phyloP scores from a whole-genome alignment of 1,140 invertebrate species.

The Drosophila ogumai region DNA sequence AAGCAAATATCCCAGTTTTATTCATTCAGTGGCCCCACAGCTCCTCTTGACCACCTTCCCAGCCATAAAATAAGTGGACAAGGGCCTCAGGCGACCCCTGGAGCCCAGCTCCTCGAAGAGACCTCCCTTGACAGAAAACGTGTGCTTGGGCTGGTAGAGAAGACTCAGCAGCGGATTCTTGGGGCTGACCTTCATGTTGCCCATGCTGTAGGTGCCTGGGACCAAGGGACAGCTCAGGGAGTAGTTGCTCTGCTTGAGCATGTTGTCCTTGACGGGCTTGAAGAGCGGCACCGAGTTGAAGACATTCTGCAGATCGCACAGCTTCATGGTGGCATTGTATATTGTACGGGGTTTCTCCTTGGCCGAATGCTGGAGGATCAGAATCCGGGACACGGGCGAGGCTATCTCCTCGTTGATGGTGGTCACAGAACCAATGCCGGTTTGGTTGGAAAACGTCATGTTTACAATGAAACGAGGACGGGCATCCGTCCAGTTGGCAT shows the following conservation, averaged over 20 bases:
- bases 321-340: constrained; percentile 66
- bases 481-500: constrained; percentile 70
- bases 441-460: constrained; percentile 67
- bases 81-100: constrained; percentile 4
- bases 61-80: constrained; percentile 56
- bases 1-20: neutral
- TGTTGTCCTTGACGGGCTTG: constrained; percentile 63
- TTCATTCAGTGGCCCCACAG: constrained; percentile 52
- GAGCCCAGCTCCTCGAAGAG: constrained; percentile 47
- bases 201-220: constrained; percentile 66
- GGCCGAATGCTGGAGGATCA: constrained; percentile 41
- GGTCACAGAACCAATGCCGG: constrained; percentile 59
- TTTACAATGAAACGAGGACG: constrained; percentile 65
- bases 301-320: constrained; percentile 57
- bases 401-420: constrained; percentile 61
- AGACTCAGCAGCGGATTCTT: constrained; percentile 61
- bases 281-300: constrained; percentile 68
- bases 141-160: constrained; percentile 57
- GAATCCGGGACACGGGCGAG: constrained; percentile 47
- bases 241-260: constrained; percentile 69
- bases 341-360: constrained; percentile 47
- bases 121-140: constrained; percentile 50
- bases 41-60: constrained; percentile 54
- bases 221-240: constrained; percentile 63
- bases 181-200: constrained; percentile 63